Percentiles rank a stretch among this genome's conserved stretches.
phyloP scores from a whole-genome alignment of 2,113 vertebrate species.

The Megaceryle maxima region DNA sequence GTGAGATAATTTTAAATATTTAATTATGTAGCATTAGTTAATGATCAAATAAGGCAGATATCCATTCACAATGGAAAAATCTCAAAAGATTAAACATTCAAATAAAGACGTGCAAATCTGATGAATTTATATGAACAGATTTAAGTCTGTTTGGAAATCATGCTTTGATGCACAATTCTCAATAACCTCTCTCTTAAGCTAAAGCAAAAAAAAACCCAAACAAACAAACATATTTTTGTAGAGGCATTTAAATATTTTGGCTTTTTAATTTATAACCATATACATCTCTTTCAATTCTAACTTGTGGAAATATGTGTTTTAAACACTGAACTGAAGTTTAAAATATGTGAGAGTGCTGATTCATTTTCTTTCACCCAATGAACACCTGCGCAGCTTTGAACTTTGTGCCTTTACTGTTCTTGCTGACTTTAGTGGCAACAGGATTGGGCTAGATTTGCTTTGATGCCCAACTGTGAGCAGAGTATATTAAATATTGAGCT shows the following conservation, averaged over 20 bases:
- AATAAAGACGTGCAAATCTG: neutral
- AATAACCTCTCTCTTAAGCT: neutral
- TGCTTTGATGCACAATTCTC: neutral
- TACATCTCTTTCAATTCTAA: neutral
- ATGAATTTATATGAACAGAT: neutral
- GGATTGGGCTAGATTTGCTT: neutral
- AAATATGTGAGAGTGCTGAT: neutral
- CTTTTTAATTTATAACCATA: neutral
- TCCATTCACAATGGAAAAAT: neutral
- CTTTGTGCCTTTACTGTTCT: neutral
- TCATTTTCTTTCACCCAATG: neutral
- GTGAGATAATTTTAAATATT: neutral
- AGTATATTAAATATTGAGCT: neutral
- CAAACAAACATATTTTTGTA: neutral
- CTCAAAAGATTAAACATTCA: neutral
- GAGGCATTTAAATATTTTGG: neutral
- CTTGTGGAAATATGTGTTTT: neutral
- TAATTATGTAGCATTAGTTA: neutral
- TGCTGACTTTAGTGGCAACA: neutral
- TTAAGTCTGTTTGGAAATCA: neutral
- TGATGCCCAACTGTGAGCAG: neutral
- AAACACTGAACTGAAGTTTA: neutral
- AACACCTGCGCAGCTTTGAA: neutral
- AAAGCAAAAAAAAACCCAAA: neutral
- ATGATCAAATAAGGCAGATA: neutral